Conservation (phyloP, 1,140 invertebrate species). For the Hormaphis cornu region DNA sequence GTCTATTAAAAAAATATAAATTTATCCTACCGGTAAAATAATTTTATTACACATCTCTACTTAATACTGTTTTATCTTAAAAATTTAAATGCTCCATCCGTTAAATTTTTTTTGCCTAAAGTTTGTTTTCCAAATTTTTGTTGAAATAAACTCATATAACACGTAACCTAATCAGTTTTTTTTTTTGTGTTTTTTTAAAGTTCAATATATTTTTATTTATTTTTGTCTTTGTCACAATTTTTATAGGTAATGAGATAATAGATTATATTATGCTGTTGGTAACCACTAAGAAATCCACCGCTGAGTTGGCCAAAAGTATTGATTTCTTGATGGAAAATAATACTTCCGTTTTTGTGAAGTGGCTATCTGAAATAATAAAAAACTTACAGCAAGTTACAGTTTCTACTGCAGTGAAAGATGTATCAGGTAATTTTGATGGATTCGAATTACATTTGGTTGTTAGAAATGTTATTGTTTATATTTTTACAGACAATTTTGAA, state of each 20-base stretch:
- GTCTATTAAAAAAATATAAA: too few species aligned
- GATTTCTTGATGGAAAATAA: conserved; percentile 17
- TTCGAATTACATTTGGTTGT: too few species aligned
- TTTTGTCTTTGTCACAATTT: not conserved
- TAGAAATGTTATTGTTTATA: not conserved
- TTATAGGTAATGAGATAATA: conserved; percentile 22
- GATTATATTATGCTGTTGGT: conserved; percentile 22
- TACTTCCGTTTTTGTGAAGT: conserved; percentile 8
- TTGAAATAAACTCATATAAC: too few species aligned
- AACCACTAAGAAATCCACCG: conserved; percentile 3
- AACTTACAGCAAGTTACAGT: conserved; percentile 23
- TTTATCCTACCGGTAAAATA: too few species aligned
- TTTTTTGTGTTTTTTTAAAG: too few species aligned
- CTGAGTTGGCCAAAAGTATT: not conserved
- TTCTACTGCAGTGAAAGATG: not conserved
- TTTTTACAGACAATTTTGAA: not conserved
- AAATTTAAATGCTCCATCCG: too few species aligned
- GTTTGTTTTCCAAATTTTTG: too few species aligned
- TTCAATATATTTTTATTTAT: too few species aligned
- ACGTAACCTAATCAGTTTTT: too few species aligned
- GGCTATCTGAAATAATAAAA: conserved; percentile 14
- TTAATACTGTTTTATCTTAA: too few species aligned
- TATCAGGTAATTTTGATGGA: not conserved
- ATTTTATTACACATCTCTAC: too few species aligned
- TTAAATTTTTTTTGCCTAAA: too few species aligned